Evolutionary conservation across 1,140 invertebrate species (phyloP).

Genomic region (Drosophila ficusphila): DNA sequence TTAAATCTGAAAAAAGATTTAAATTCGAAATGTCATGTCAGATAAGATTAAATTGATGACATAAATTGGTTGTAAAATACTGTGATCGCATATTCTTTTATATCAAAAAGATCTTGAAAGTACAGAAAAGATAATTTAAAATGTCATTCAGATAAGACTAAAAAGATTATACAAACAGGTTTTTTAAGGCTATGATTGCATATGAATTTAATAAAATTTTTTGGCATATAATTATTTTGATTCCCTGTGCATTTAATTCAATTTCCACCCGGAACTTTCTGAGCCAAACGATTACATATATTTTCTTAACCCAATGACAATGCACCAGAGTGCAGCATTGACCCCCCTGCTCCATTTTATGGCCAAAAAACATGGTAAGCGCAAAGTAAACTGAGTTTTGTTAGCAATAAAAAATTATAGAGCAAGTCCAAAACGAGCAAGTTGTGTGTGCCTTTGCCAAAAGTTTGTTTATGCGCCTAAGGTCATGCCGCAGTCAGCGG

Average conservation of each 20-base stretch:
- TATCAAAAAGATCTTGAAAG: no score
- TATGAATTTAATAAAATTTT: no score
- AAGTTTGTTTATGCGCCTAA: constrained; percentile 78
- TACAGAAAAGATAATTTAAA: no score
- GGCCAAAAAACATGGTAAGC: constrained; percentile 21
- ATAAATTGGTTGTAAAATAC: not conserved
- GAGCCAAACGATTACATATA: not conserved
- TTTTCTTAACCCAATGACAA: constrained; percentile 19
- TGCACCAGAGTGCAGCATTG: constrained; percentile 57
- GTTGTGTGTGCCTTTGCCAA: constrained; percentile 23
- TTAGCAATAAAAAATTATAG: constrained; percentile 46
- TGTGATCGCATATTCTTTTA: not conserved
- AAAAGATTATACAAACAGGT: no score
- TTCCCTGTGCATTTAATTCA: no score
- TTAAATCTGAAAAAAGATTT: not conserved
- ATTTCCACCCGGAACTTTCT: not conserved
- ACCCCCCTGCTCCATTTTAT: constrained; percentile 44
- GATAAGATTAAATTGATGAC: not conserved
- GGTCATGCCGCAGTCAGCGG: constrained; percentile 57
- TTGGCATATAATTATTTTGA: no score
- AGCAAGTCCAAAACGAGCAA: constrained; percentile 55
- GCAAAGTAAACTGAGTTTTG: constrained; percentile 37
- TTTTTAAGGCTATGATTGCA: no score
- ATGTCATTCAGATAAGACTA: no score
- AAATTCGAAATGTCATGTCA: not conserved